Conservation (phyloP, 2,888 invertebrate species). For the Archaeoteleia sp. region DNA sequence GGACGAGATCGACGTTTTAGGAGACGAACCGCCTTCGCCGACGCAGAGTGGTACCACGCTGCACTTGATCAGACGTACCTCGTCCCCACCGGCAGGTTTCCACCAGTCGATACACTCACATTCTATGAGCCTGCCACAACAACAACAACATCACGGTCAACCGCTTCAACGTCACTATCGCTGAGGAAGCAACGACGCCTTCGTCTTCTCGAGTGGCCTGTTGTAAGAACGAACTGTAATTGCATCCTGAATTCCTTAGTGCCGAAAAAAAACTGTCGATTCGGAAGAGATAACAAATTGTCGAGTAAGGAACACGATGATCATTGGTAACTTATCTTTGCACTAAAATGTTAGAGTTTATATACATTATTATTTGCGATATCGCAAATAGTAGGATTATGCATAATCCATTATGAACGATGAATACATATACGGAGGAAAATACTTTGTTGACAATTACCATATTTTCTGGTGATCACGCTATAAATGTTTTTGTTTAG, state of each 20-base stretch:
- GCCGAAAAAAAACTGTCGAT: constrained; percentile 23
- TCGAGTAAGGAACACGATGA: not conserved
- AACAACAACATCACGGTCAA: constrained; percentile 60
- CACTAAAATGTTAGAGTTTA: constrained; percentile 20
- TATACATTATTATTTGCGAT: no score
- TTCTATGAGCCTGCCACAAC: constrained; percentile 63
- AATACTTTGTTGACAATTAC: no score
- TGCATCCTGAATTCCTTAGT: constrained; percentile 29
- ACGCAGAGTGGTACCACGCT: constrained; percentile 33
- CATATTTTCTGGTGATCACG: no score
- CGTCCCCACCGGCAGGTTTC: constrained; percentile 59
- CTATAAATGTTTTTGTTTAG: no score
- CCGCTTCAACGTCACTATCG: constrained; percentile 70
- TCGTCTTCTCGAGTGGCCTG: constrained; percentile 12
- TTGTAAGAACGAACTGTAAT: constrained; percentile 27
- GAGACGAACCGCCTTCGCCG: constrained; percentile 68
- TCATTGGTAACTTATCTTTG: constrained; percentile 17
- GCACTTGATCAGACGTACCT: constrained; percentile 57
- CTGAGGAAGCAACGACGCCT: constrained; percentile 59
- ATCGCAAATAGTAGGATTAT: no score
- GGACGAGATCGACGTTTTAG: constrained; percentile 72
- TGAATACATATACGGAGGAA: no score
- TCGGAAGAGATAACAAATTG: constrained; percentile 3
- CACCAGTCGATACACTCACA: constrained; percentile 64
- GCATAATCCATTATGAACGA: no score